Conservation (phyloP, 64 coral and sea anemone species). For the Trachythela sp. region DNA sequence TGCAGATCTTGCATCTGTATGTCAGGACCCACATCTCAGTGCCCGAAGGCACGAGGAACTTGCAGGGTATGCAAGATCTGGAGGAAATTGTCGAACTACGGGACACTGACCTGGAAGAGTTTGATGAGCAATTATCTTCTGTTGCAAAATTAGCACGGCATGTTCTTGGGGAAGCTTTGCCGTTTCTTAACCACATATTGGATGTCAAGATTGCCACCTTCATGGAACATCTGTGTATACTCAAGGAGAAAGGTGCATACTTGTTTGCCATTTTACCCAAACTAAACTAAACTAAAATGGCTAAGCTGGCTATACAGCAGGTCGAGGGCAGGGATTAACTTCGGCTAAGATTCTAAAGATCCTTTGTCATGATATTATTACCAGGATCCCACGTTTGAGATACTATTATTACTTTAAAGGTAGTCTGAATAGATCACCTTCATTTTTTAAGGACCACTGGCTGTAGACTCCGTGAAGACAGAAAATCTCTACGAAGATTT, state of each 20-base stretch:
- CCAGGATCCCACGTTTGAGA: no score
- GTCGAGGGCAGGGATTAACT: no score
- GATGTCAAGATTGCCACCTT: slow-evolving; percentile 58
- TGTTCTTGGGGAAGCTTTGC: slow-evolving; percentile 51
- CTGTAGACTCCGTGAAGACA: slow-evolving; percentile 35
- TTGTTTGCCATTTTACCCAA: neutral
- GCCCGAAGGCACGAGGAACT: slow-evolving; percentile 70
- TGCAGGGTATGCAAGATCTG: slow-evolving; percentile 46
- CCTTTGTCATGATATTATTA: no score
- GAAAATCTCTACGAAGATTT: slow-evolving; percentile 91
- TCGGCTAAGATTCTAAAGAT: no score
- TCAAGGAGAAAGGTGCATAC: slow-evolving; percentile 41
- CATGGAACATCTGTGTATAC: slow-evolving; percentile 47
- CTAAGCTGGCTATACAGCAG: no score
- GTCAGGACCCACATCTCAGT: slow-evolving; percentile 61
- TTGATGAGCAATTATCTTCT: slow-evolving; percentile 77
- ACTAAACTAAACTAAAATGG: neutral
- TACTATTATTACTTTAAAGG: no score
- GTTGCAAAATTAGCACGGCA: slow-evolving; percentile 71
- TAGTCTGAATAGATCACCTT: no score
- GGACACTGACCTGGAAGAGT: slow-evolving; percentile 75
- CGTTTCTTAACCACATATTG: slow-evolving; percentile 65
- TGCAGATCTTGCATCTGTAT: slow-evolving; percentile 75
- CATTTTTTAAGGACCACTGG: slow-evolving; percentile 33
- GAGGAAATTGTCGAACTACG: slow-evolving; percentile 90